Conservation (phyloP, 2,888 invertebrate genomes). For the Panorpa germanica region DNA sequence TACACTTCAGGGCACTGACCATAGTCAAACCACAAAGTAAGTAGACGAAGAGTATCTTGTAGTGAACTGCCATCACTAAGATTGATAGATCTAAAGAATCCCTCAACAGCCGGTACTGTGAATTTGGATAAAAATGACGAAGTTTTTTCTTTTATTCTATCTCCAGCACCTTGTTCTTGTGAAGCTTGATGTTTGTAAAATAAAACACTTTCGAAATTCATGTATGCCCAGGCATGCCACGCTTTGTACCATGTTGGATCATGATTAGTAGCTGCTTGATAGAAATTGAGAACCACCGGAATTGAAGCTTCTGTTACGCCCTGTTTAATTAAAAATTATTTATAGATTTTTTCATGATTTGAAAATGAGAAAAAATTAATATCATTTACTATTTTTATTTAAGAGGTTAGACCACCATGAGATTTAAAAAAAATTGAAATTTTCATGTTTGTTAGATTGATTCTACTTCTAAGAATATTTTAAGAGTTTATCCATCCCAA, state of each 20-base stretch:
- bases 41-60: slow-evolving; percentile 86
- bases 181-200: slow-evolving; percentile 32
- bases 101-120: slow-evolving; percentile 86
- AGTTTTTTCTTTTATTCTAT: slow-evolving; percentile 15
- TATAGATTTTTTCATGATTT: too few relatives aligned
- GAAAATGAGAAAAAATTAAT: neutral
- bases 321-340: too few relatives aligned
- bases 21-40: slow-evolving; percentile 97
- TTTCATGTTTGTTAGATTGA: neutral
- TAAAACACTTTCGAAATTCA: slow-evolving; percentile 87
- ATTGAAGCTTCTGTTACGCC: slow-evolving; percentile 63
- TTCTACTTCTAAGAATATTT: too few relatives aligned
- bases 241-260: slow-evolving; percentile 90
- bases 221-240: slow-evolving; percentile 97
- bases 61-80: slow-evolving; percentile 82
- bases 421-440: neutral
- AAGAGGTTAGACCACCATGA: neutral
- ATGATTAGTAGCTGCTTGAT: slow-evolving; percentile 64
- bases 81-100: slow-evolving; percentile 90
- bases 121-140: slow-evolving; percentile 52
- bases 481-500: too few relatives aligned
- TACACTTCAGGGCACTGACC: slow-evolving; percentile 88
- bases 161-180: slow-evolving; percentile 17
- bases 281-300: slow-evolving; percentile 54
- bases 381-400: neutral